phyloP scores from a whole-genome alignment of 2,113 vertebrate species.

The Chamaetylas fuelleborni region DNA sequence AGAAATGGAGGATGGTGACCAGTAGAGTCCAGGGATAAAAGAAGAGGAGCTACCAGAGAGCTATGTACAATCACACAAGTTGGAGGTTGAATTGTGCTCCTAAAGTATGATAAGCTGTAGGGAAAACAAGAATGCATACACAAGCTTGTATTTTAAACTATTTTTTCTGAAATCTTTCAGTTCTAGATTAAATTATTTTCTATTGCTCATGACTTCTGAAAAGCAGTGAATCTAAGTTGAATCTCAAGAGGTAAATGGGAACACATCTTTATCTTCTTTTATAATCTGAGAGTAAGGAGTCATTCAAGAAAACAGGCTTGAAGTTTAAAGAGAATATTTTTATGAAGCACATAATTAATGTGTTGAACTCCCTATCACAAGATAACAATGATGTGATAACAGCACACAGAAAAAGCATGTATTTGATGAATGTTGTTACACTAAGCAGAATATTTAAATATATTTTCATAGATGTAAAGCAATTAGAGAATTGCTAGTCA shows the following conservation, averaged over 20 bases:
- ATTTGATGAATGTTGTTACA: background rate
- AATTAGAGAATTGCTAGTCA: background rate
- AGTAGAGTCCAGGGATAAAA: background rate
- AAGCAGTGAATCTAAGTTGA: background rate
- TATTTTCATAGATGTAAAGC: background rate
- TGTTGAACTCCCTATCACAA: background rate
- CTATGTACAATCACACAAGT: background rate
- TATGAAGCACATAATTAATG: background rate
- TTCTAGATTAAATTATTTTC: background rate
- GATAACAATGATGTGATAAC: background rate
- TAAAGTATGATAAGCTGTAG: background rate
- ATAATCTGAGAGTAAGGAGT: background rate
- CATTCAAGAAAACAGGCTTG: background rate
- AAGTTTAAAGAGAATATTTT: background rate
- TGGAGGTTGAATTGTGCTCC: background rate
- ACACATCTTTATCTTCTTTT: background rate
- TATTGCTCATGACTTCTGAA: background rate
- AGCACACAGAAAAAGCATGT: background rate
- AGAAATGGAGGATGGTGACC: background rate
- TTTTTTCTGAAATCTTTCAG: background rate
- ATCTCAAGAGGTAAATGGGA: background rate
- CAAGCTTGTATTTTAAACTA: background rate
- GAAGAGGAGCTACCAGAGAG: background rate
- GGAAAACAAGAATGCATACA: background rate
- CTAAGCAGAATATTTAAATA: background rate